Base-by-base conservation (phyloP, 2,888 invertebrate genomes). In the Atrina japonica region DNA sequence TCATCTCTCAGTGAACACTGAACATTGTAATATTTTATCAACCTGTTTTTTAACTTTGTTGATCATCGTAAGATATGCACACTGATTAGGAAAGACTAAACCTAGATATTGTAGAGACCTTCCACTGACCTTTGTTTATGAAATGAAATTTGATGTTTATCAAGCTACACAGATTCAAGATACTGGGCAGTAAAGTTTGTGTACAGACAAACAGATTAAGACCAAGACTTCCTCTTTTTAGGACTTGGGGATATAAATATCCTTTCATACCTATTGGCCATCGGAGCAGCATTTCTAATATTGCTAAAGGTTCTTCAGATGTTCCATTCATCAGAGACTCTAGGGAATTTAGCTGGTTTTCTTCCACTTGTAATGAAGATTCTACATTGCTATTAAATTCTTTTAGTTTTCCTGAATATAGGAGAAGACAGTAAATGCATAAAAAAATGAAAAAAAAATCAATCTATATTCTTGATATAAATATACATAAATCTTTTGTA, bases 251-350 rank as follows among this genome's bases (percentile, higher is more conserved):
- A n/a, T n/a, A 1, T 5, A 43, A 5, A 43, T n/a, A 43, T 43
- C 5, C n/a, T n/a, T n/a, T n/a, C 82, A 71, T 88, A 94, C 95
- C 94, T 91, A 93, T 93, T 43, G 94, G 94, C 96, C 96, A 96
- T 69, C 93, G 91, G 66, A 95, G 89, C 83, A 94, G 91, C 84
- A 92, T 92, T 85, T 94, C 93, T 70, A 95, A 90, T 50, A 92
- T 89, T 49, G 91, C 89, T 67, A 94, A 87, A 14, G 93, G 92
- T 75, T 93, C 92, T 25, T 84, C 79, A 23, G 84, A 59, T 16
- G 77, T 72, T 5, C 83, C 88, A 59, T 91, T 91, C 61, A 88
- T 73, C 58, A 88, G 50, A 49, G 89, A 89, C 30, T 92, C 92
- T 90, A 92, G 77, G 40, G 90, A 84, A 78, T 91, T 85, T 68